These are phyloP conservation scores for Sander lucioperca DNA, from an alignment of 2,113 vertebrate genomes.

Conservation along the genomic window DNA sequence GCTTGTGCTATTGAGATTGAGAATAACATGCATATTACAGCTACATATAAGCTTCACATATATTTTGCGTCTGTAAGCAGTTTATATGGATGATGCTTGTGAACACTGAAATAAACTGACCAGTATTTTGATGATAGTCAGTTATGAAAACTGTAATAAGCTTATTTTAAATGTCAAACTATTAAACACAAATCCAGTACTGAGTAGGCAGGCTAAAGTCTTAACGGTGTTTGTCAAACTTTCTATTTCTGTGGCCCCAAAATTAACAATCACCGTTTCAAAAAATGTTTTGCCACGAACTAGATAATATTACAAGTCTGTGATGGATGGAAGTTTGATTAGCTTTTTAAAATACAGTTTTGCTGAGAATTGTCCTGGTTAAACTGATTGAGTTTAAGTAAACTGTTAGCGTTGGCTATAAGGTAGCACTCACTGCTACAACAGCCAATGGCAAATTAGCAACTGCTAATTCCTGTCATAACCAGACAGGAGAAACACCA, in stretches of 20 bases:
- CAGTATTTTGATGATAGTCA: neutral
- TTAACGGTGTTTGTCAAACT: neutral
- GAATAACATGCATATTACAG: conserved; percentile 15
- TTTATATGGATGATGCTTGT: conserved; percentile 5
- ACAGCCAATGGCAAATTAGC: conserved; percentile 47
- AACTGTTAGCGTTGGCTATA: neutral
- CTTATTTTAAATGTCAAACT: conserved; percentile 30
- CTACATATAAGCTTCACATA: conserved; percentile 22
- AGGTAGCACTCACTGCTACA: conserved; percentile 7
- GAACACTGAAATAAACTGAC: conserved; percentile 7
- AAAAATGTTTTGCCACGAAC: neutral
- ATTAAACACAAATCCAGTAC: neutral
- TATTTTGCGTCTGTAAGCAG: conserved; percentile 14
- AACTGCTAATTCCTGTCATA: conserved; percentile 45
- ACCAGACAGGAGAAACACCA: neutral
- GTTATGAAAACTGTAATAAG: conserved; percentile 5
- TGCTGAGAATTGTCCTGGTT: neutral
- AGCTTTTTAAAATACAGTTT: neutral
- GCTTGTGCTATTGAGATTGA: conserved; percentile 16
- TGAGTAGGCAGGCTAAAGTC: neutral
- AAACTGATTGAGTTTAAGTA: neutral
- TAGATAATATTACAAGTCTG: neutral
- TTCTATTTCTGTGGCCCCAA: neutral
- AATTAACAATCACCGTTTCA: neutral
- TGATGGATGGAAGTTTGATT: neutral